phyloP scores from a whole-genome alignment of 2,888 invertebrate species.

The Cerastoderma edule region DNA sequence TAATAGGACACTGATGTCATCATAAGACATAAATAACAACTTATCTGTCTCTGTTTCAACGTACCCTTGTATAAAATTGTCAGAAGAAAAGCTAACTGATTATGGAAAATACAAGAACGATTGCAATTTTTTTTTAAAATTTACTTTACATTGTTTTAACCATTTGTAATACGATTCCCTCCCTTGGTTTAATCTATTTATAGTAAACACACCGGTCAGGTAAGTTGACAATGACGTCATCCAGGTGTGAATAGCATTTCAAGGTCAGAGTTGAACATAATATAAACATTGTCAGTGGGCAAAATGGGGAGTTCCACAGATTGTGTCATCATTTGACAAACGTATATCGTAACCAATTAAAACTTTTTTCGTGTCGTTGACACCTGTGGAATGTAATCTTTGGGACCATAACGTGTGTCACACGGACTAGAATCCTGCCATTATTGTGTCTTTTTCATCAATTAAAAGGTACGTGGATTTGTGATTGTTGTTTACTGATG shows the following conservation, averaged over 20 bases:
- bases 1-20: too few species aligned
- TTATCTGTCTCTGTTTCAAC: too few species aligned
- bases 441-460: background rate
- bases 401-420: background rate
- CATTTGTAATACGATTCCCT: background rate
- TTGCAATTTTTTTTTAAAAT: too few species aligned
- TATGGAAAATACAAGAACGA: too few species aligned
- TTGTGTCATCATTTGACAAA: constrained; percentile 4
- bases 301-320: background rate
- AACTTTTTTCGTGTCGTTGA: background rate
- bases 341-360: background rate
- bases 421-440: too few species aligned
- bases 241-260: constrained; percentile 41
- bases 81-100: too few species aligned
- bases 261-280: constrained; percentile 29
- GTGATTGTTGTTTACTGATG: background rate
- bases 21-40: too few species aligned
- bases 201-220: constrained; percentile 30
- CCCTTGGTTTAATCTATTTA: background rate
- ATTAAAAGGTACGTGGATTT: background rate
- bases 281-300: background rate
- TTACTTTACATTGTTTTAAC: too few species aligned
- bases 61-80: too few species aligned
- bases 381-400: background rate
- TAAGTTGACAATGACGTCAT: constrained; percentile 40